Percentiles rank a stretch among this genome's conserved stretches.
Evolutionary conservation across 2,797 vertebrate genomes (phyloP).

Genomic region (Paguma larvata): DNA sequence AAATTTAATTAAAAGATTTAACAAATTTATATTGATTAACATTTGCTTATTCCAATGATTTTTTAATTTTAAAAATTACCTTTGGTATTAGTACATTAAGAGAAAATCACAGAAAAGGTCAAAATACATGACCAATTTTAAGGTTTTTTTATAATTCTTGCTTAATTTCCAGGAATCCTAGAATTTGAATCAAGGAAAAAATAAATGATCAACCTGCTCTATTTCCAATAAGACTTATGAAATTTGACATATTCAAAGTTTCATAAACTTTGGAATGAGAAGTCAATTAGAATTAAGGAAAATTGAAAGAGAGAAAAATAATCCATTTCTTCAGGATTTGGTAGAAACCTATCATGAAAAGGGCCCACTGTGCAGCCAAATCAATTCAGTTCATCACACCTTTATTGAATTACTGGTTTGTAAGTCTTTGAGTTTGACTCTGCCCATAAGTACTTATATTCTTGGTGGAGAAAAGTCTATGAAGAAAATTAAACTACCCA

Average conservation of each 20-base stretch:
- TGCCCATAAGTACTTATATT: neutral
- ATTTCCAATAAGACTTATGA: neutral
- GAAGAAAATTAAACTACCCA: neutral
- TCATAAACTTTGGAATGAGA: neutral
- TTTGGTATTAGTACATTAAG: neutral
- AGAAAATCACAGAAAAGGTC: neutral
- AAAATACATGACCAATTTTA: neutral
- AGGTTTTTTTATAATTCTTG: neutral
- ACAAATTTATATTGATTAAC: neutral
- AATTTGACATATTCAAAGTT: neutral
- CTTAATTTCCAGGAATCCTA: neutral
- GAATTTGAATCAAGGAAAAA: constrained; percentile 47
- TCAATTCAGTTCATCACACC: neutral
- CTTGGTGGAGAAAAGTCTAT: neutral
- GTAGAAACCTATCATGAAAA: neutral
- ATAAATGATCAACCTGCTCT: neutral
- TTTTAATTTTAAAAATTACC: neutral
- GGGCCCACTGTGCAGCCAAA: neutral
- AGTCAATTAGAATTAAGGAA: neutral
- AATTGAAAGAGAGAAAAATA: neutral
- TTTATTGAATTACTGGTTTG: neutral
- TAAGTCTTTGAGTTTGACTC: neutral
- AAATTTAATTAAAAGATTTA: neutral
- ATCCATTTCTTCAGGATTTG: neutral
- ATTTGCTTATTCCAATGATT: neutral